Base-by-base conservation (phyloP, 2,113 vertebrate genomes). In the Pseudorasbora parva region DNA sequence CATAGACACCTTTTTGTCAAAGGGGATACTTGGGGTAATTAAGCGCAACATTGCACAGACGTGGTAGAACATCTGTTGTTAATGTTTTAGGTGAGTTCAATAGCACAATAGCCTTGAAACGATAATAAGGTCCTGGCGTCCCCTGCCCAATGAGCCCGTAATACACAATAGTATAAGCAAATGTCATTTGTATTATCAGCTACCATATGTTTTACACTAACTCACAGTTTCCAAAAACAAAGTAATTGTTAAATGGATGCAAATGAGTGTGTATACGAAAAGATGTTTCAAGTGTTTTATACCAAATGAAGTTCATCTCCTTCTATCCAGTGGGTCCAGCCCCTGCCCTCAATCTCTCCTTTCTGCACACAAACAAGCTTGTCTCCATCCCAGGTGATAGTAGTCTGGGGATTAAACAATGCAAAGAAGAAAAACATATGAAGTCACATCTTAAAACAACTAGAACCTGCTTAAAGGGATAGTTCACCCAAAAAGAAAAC, bases 321-420 rank as follows among this genome's bases (percentile, higher is more conserved):
- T 60, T 97, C 94, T 76, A 98, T 95, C 98, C 96, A 99, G 89
- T 98, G 98, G 82, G 95, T 99, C 98, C 97, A 99, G 41, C 97
- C 97, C 82, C 97, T 94, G 76, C 96, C 96, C 90, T 97, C 95
- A 85, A 98, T 97, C 93, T 99, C 96, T 19, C 97, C 97, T 87
- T 96, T 97, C 92, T 98, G 97, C 86, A 96, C 95, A 88, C 97
- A 98, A 64, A 96, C 92, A 41, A 99, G 95, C 86, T 95, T 97
- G 91, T 98, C 96, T 68, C 95, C 96, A 1, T 97, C 96, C 97
- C 97, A 98, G 78, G 84, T 95, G 87, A 99, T 95, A 0, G 95
- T 97, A 72, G 97, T 99, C 97, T 99, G 47, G 23, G 17, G 43
- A 69, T n/a, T 19, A 78, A 60, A 62, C 0, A 14, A 59, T 43